Evolutionary conservation across 2,113 vertebrate species (phyloP), one percentile per base, ranked within the genome.

Genomic region (Bostrychus sinensis): DNA sequence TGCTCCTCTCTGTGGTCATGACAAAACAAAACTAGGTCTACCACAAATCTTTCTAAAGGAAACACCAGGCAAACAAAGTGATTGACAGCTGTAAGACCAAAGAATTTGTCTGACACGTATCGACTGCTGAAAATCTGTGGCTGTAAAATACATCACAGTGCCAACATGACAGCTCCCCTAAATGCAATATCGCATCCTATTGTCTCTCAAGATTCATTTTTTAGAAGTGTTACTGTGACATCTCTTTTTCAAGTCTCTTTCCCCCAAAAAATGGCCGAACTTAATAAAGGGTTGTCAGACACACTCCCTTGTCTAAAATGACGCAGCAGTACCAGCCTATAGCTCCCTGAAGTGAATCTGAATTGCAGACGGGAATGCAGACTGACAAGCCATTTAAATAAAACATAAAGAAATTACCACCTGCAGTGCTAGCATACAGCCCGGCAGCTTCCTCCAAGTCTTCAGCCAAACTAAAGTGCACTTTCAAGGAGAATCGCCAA

Each of bases 351-450:
- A 7, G 54, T 34, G 46, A 34, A 10, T 30, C n/a, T 51, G 39
- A 50, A 56, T 65, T 38, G 39, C 30, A 74, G 22, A 69, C 19
- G 48, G 14, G 22, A 68, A 39, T 25, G 26, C 19, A 26, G 48
- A 63, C 53, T 55, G 71, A 65, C 51, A 2, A 23, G 55, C 32
- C 42, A 69, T 65, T 70, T 71, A 62, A 72, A 78, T 62, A 57
- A 62, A 66, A 60, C 48, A 74, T 70, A 37, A 41, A 76, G 34
- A 12, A 60, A 19, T 30, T 28, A 61, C 77, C 80, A 65, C 72
- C 77, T 77, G 72, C 69, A 22, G 70, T 17, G 69, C 56, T 4
- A 28, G 7, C 61, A 28, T 12, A 62, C 58, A 42, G 57, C 42
- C 9, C 30, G 3, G 42, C 34, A 10, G 20, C 30, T 50, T 14